phyloP scores from a whole-genome alignment of 2,888 invertebrate species.

The Amiota minor region DNA sequence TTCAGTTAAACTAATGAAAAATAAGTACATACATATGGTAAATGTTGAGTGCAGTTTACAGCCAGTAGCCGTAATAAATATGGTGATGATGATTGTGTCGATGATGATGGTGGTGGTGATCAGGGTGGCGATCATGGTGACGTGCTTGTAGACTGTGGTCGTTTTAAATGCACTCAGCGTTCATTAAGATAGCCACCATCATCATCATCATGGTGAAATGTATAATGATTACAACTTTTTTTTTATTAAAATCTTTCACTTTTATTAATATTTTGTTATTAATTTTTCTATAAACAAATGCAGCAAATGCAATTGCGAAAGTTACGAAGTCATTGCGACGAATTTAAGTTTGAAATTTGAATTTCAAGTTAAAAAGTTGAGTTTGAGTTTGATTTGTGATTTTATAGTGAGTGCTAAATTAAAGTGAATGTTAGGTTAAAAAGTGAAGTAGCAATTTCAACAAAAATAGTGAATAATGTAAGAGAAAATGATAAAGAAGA shows the following conservation, averaged over 20 bases:
- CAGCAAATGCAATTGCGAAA: conserved; percentile 58
- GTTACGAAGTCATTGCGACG: conserved; percentile 41
- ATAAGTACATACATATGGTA: too few species aligned
- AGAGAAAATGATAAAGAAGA: conserved; percentile 10
- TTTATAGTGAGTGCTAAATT: conserved; percentile 39
- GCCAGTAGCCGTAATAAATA: too few species aligned
- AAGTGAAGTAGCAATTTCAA: conserved; percentile 35
- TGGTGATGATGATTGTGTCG: too few species aligned
- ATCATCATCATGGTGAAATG: too few species aligned
- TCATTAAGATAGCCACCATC: too few species aligned
- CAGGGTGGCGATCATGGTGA: too few species aligned
- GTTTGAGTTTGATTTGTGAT: background rate
- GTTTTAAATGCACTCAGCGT: background rate
- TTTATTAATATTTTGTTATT: conserved; percentile 33
- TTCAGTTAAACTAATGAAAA: too few species aligned
- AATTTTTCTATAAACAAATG: conserved; percentile 20
- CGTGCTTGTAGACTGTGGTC: background rate
- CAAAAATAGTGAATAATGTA: conserved; percentile 54
- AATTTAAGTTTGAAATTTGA: background rate
- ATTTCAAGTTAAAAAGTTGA: conserved; percentile 29
- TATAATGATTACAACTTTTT: background rate
- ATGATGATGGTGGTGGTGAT: too few species aligned
- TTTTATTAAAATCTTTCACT: conserved; percentile 34
- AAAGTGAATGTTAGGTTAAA: conserved; percentile 26
- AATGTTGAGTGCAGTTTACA: too few species aligned